phyloP scores from a whole-genome alignment of 2,797 vertebrate species.

The Valencia hispanica region DNA sequence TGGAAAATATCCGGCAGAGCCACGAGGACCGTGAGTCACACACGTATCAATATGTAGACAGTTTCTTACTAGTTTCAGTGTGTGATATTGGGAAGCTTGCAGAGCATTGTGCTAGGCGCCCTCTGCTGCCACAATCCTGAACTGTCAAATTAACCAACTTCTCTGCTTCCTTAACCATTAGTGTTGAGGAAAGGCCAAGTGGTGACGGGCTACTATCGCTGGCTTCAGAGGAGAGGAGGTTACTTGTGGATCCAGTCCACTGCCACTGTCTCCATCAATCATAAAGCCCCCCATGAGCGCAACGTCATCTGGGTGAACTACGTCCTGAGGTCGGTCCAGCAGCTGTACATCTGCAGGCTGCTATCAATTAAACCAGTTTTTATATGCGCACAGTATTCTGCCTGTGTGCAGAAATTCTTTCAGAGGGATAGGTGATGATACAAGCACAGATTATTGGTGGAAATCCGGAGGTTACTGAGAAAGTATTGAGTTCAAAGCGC shows the following conservation, averaged over 20 bases:
- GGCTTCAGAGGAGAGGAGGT: conserved; percentile 89
- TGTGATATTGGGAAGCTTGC: conserved; percentile 10
- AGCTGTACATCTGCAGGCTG: conserved; percentile 13
- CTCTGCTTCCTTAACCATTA: conserved; percentile 40
- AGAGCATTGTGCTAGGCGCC: conserved; percentile 58
- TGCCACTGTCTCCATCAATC: conserved; percentile 90
- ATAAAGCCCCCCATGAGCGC: conserved; percentile 90
- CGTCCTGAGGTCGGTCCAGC: conserved; percentile 85
- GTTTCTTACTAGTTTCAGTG: not conserved
- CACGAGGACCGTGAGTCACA: conserved; percentile 87
- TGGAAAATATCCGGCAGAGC: conserved; percentile 87
- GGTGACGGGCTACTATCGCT: conserved; percentile 89
- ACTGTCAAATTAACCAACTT: conserved; percentile 27
- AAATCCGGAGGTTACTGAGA: conserved; percentile 44
- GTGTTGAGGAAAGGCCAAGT: conserved; percentile 93
- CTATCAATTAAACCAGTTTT: conserved; percentile 14
- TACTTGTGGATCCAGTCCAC: conserved; percentile 92
- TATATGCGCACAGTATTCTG: conserved; percentile 40
- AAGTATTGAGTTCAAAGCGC: conserved; percentile 49
- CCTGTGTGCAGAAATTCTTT: conserved; percentile 53
- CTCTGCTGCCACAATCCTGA: conserved; percentile 66
- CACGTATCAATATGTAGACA: conserved; percentile 1
- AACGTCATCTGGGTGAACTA: conserved; percentile 95
- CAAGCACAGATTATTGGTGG: conserved; percentile 41
- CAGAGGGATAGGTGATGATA: conserved; percentile 65